Evolutionary conservation across 2,888 invertebrate species (phyloP).

Genomic region (Ichneumoninae sp.): DNA sequence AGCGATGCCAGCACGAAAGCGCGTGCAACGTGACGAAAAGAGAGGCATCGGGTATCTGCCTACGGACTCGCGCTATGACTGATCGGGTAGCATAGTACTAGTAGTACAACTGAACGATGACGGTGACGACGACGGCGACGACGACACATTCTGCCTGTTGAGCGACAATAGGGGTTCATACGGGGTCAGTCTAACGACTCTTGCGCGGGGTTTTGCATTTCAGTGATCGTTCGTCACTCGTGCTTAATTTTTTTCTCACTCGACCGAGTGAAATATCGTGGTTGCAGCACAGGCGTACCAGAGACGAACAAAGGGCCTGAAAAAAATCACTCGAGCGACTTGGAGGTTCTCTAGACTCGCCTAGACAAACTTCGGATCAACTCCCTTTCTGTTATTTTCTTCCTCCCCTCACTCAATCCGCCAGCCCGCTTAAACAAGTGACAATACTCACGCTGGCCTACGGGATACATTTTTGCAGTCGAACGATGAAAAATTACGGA

Average conservation of each 20-base stretch:
- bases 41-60: slow-evolving; percentile 38
- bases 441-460: slow-evolving; percentile 88
- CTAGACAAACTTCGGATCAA: slow-evolving; percentile 70
- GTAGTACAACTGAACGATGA: slow-evolving; percentile 33
- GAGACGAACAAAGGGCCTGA: slow-evolving; percentile 71
- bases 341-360: slow-evolving; percentile 73
- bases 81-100: slow-evolving; percentile 24
- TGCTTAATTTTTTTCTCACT: not conserved
- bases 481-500: slow-evolving; percentile 79
- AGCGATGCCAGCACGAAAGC: slow-evolving; percentile 60
- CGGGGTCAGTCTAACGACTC: slow-evolving; percentile 72
- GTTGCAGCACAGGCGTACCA: slow-evolving; percentile 30
- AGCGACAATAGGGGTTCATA: slow-evolving; percentile 74
- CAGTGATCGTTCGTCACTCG: slow-evolving; percentile 4
- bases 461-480: slow-evolving; percentile 87
- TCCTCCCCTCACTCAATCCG: slow-evolving; percentile 37
- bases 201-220: slow-evolving; percentile 43
- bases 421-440: slow-evolving; percentile 37
- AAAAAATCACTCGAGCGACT: slow-evolving; percentile 67
- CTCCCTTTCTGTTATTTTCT: slow-evolving; percentile 49
- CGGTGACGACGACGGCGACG: slow-evolving; percentile 64
- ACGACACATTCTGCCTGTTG: slow-evolving; percentile 79
- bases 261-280: slow-evolving; percentile 30
- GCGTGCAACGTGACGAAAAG: slow-evolving; percentile 35
- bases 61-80: slow-evolving; percentile 6